These are phyloP conservation scores for Conchocele bisecta DNA, from an alignment of 2,888 invertebrate species.

Conservation along the genomic window DNA sequence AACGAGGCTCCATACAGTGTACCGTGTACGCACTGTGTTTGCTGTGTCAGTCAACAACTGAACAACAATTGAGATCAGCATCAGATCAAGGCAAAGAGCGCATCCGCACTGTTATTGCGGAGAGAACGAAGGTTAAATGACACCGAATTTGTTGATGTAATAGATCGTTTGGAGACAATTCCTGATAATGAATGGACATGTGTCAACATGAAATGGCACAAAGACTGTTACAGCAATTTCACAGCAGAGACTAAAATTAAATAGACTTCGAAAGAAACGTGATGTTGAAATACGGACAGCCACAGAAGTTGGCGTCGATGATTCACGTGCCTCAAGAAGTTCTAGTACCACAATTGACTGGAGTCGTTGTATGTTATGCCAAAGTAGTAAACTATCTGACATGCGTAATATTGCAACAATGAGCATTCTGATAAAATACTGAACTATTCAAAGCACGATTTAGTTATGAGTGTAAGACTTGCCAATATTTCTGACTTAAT, in stretches of 20 bases:
- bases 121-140: conserved; percentile 3
- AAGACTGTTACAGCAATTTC: conserved; percentile 18
- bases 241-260: conserved; percentile 2
- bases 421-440: too few species aligned
- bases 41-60: too few species aligned
- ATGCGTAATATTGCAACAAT: neutral
- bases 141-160: neutral
- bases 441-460: neutral
- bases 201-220: conserved; percentile 8
- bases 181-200: neutral
- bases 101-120: neutral
- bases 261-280: neutral
- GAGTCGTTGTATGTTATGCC: conserved; percentile 19
- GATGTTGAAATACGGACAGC: too few species aligned
- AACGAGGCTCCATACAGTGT: too few species aligned
- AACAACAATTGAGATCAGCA: too few species aligned
- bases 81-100: conserved; percentile 8
- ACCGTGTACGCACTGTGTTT: too few species aligned
- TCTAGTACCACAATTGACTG: too few species aligned
- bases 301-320: neutral
- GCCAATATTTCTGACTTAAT: conserved; percentile 13
- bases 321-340: too few species aligned
- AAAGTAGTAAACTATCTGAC: neutral
- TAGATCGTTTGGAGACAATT: conserved; percentile 1
- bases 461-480: conserved; percentile 10